These are phyloP conservation scores for Dolichomitus sp. DNA, from an alignment of 2,888 invertebrate genomes.

Conservation along the genomic window DNA sequence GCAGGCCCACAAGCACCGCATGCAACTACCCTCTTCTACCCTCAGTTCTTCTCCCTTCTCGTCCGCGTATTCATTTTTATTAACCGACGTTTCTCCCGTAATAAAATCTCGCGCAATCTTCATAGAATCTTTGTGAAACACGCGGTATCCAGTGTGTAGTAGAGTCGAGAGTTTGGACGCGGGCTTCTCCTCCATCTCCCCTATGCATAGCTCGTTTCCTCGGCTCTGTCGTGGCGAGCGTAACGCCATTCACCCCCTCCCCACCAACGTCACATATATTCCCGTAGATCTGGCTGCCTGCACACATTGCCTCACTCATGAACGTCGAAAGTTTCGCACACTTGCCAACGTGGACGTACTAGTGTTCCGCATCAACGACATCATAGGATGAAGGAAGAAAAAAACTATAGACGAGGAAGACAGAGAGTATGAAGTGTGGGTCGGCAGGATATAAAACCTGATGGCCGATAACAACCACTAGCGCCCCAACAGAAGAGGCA, in stretches of 20 bases:
- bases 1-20: constrained; percentile 28
- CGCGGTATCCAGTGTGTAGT: constrained; percentile 80
- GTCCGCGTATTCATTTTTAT: constrained; percentile 84
- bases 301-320: constrained; percentile 11
- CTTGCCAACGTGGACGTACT: neutral
- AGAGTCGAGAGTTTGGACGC: constrained; percentile 76
- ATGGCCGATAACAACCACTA: constrained; percentile 86
- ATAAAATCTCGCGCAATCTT: constrained; percentile 86
- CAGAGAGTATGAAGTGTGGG: constrained; percentile 38
- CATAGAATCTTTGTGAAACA: constrained; percentile 86
- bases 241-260: constrained; percentile 52
- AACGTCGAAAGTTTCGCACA: constrained; percentile 29
- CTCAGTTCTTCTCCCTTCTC: constrained; percentile 27
- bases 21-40: constrained; percentile 33
- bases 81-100: constrained; percentile 86
- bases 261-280: constrained; percentile 40
- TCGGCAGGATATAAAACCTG: constrained; percentile 85
- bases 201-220: constrained; percentile 60
- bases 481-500: constrained; percentile 70
- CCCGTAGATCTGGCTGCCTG: constrained; percentile 33
- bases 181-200: constrained; percentile 70
- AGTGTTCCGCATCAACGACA: neutral
- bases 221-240: constrained; percentile 51
- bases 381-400: neutral
- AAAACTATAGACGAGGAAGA: constrained; percentile 4